A percentile compares a stretch with the other conserved stretches of the same genome.
Conservation (phyloP, 2,113 vertebrate species). For the Panthera leo region DNA sequence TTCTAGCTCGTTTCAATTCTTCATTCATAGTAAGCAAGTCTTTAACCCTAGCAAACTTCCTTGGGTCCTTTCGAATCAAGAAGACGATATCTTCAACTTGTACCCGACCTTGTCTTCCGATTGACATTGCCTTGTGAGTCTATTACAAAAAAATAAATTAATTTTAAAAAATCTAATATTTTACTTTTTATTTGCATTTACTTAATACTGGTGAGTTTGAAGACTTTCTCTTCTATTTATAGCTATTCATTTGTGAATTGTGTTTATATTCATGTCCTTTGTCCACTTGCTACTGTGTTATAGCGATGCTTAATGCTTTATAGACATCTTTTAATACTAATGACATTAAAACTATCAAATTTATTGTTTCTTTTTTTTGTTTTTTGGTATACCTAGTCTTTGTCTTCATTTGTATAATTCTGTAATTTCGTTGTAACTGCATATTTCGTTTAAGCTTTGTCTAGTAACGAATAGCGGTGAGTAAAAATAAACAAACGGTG, state of each 20-base stretch:
- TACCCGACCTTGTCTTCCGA: constrained; percentile 96
- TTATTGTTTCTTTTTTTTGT: background rate
- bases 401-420: background rate
- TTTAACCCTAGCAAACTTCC: constrained; percentile 98
- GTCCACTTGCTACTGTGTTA: background rate
- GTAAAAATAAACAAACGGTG: too few species aligned
- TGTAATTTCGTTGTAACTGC: constrained; percentile 23
- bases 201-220: background rate
- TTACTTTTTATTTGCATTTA: constrained; percentile 41
- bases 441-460: constrained; percentile 16
- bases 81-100: constrained; percentile 99
- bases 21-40: constrained; percentile 99
- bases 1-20: constrained; percentile 96
- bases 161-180: background rate
- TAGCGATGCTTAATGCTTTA: background rate
- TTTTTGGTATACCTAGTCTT: background rate
- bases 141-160: constrained; percentile 68
- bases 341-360: constrained; percentile 2
- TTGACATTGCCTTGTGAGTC: constrained; percentile 99
- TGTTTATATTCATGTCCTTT: background rate
- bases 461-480: background rate
- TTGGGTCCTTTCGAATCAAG: constrained; percentile 96
- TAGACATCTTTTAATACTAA: background rate
- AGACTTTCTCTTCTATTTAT: constrained; percentile 3
- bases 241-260: constrained; percentile 27